Conservation (phyloP, 2,797 vertebrate genomes). For the Galagoides demidoff region DNA sequence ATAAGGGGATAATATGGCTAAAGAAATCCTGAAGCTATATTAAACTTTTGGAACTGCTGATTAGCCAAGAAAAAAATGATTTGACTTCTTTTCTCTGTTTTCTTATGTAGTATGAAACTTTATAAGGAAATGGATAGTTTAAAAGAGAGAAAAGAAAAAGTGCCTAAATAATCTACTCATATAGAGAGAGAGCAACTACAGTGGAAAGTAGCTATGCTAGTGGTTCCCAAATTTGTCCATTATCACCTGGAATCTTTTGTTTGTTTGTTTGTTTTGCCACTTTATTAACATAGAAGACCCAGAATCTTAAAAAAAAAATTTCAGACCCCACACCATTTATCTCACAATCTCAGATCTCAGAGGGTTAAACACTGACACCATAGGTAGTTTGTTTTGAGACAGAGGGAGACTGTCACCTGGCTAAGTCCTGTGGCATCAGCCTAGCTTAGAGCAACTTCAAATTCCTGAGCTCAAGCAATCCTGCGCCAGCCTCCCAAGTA, state of each 20-base stretch:
- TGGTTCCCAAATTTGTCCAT: background rate
- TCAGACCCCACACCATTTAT: background rate
- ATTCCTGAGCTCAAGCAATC: too few species aligned
- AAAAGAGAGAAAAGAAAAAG: background rate
- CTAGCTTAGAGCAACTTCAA: too few species aligned
- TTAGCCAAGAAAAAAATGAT: background rate
- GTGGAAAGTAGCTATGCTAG: background rate
- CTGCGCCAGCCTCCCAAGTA: too few species aligned
- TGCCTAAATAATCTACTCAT: background rate
- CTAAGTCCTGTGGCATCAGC: too few species aligned
- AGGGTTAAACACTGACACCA: background rate
- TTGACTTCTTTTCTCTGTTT: background rate
- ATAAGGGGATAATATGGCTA: background rate
- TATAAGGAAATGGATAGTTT: background rate
- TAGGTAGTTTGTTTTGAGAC: background rate
- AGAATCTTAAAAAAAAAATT: background rate
- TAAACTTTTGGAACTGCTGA: background rate
- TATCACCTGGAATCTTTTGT: background rate
- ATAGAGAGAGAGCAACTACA: background rate
- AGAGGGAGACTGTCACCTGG: too few species aligned
- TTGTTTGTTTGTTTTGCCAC: background rate
- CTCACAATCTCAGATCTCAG: rapidly evolving
- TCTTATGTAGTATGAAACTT: constrained; percentile 1
- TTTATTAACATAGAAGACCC: background rate
- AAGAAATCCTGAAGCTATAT: background rate